These are phyloP conservation scores for Mycteria americana DNA, from an alignment of 2,797 vertebrate genomes.

Conservation along the genomic window DNA sequence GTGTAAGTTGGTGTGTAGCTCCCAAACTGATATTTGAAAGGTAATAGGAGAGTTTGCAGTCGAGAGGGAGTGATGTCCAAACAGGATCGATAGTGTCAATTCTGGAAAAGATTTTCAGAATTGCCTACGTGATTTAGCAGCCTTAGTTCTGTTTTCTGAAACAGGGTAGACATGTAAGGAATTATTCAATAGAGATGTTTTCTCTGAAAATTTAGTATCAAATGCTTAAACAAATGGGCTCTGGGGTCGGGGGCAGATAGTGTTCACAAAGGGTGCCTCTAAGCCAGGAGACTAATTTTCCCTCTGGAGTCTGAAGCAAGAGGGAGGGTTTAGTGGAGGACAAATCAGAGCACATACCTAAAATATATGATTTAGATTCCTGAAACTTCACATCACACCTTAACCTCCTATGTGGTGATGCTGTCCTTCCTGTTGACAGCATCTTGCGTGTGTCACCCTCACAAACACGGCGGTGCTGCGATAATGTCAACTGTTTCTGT, in stretches of 20 bases:
- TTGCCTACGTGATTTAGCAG: neutral
- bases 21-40: neutral
- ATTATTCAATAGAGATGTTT: neutral
- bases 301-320: neutral
- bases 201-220: neutral
- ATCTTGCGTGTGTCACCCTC: neutral
- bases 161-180: neutral
- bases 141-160: neutral
- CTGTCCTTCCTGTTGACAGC: neutral
- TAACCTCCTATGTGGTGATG: neutral
- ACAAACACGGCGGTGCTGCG: fast-evolving
- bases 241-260: neutral
- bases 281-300: neutral
- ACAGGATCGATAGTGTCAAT: neutral
- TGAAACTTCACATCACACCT: neutral
- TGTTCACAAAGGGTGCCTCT: neutral
- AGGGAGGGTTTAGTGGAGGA: neutral
- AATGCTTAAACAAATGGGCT: neutral
- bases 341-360: neutral
- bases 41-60: neutral
- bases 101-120: neutral
- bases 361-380: neutral
- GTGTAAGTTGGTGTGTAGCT: neutral
- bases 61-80: neutral
- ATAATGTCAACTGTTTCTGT: fast-evolving